These are phyloP conservation scores for Megastigmus dorsalis DNA, from an alignment of 2,888 invertebrate genomes.

Conservation along the genomic window DNA sequence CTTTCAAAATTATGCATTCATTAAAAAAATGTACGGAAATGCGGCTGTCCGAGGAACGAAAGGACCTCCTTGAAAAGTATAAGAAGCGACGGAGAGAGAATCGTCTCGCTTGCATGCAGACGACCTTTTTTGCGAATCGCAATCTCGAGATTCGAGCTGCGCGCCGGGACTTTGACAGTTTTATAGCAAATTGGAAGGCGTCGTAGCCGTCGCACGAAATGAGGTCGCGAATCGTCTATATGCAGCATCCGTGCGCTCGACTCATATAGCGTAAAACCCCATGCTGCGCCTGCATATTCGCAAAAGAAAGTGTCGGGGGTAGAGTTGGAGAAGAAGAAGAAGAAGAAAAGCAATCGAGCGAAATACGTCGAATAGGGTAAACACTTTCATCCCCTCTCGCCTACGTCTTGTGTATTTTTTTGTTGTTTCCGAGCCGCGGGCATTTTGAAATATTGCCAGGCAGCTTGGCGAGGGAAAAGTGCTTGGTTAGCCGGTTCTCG, in stretches of 20 bases:
- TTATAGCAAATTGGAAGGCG: constrained; percentile 35
- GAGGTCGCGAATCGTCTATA: neutral
- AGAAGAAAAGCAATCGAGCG: no score
- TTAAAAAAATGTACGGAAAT: no score
- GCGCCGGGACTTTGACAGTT: constrained; percentile 37
- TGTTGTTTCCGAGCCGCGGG: neutral
- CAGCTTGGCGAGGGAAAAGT: neutral
- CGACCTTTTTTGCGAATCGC: neutral
- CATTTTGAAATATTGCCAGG: constrained; percentile 40
- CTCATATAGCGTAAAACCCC: no score
- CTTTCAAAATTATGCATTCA: no score
- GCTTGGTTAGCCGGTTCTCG: constrained; percentile 34
- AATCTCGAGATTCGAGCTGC: neutral
- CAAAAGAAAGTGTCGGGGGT: no score
- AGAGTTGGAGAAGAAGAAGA: no score
- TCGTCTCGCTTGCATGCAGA: no score
- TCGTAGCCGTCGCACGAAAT: neutral
- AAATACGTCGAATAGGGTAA: no score
- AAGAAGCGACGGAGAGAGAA: no score
- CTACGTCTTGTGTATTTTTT: neutral
- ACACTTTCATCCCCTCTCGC: neutral
- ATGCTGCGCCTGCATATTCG: neutral
- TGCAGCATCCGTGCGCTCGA: neutral
- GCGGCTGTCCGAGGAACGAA: no score
- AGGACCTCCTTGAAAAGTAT: no score